These are phyloP conservation scores for Catharus bicknelli DNA, from an alignment of 2,113 vertebrate species.

Conservation along the genomic window DNA sequence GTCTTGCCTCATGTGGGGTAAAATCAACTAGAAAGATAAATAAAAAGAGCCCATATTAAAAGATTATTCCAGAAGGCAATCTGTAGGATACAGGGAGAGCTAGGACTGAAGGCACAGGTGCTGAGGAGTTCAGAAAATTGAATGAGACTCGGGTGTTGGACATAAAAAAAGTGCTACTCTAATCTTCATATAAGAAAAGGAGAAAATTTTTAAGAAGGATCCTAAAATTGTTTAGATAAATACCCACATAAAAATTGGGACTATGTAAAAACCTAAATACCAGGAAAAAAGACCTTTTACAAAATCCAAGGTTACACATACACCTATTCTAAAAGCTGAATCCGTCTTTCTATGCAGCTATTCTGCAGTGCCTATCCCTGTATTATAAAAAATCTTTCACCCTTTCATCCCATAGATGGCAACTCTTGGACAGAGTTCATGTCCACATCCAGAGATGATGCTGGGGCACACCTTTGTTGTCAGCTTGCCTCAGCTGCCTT, in stretches of 20 bases:
- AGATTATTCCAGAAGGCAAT: not conserved
- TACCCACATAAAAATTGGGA: not conserved
- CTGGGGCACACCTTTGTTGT: not conserved
- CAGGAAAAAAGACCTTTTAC: not conserved
- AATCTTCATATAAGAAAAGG: not conserved
- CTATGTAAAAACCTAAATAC: not conserved
- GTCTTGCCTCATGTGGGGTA: not conserved
- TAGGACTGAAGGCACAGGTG: not conserved
- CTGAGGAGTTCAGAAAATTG: not conserved
- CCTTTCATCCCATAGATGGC: not conserved
- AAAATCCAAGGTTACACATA: not conserved
- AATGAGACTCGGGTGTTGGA: not conserved
- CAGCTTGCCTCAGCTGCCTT: not conserved
- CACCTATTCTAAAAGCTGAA: not conserved
- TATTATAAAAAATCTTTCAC: not conserved
- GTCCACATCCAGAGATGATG: not conserved
- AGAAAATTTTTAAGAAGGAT: not conserved
- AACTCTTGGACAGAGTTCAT: not conserved
- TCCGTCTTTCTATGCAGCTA: not conserved
- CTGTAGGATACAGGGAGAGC: not conserved
- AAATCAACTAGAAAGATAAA: not conserved
- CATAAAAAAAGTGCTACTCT: not conserved
- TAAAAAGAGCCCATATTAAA: not conserved
- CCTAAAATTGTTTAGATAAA: not conserved
- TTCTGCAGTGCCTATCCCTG: not conserved